Base-by-base conservation (phyloP, 2,113 vertebrate species). In the Redunca redunca region DNA sequence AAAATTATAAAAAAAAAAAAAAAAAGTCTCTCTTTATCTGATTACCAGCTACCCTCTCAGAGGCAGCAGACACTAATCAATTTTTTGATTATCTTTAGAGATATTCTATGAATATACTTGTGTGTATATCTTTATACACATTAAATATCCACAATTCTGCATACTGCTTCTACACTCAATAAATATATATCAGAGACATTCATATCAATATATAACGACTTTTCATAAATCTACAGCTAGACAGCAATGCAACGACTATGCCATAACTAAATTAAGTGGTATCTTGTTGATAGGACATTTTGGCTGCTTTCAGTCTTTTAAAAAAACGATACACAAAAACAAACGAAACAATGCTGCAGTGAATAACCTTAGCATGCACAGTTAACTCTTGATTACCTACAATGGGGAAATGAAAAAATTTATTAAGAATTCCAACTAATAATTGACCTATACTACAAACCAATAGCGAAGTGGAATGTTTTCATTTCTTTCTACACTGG, bases 251-350 rank as follows among this genome's bases (percentile, higher is more conserved):
- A 71, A n/a, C 21, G 43, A 88, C 15, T 88, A 88, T 50, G 36
- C 36, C 36, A 10, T 85, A 60, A 84, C 46, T 74, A 86, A 91
- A 95, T 91, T 80, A 88, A 92, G 19, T 58, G 23, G 60, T 71
- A 33, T 86, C 15, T 36, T 85, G 33, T 6, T 86, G 23, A 36
- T 46, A 48, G 30, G 40, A 80, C 28, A 55, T 64, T 53, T 36
- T 28, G 8, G 82, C 67, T 62, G n/a, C 46, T 86, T 86, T 46
- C 48, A 64, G 21, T 95, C 81, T 95, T 60, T 95, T 55, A 60
- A 97, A 90, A 92, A 53, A 93, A 52, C 88, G 96, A 97, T 97
- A 90, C 97, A 97, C 92, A 62, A 43, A 30, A 95, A 62, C 53
- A 55, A 78, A 62, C 26, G 46, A 64, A 77, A 60, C 9, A 62